These are phyloP conservation scores for Leptodactylus fuscus DNA, from an alignment of 2,113 vertebrate genomes.

Conservation along the genomic window DNA sequence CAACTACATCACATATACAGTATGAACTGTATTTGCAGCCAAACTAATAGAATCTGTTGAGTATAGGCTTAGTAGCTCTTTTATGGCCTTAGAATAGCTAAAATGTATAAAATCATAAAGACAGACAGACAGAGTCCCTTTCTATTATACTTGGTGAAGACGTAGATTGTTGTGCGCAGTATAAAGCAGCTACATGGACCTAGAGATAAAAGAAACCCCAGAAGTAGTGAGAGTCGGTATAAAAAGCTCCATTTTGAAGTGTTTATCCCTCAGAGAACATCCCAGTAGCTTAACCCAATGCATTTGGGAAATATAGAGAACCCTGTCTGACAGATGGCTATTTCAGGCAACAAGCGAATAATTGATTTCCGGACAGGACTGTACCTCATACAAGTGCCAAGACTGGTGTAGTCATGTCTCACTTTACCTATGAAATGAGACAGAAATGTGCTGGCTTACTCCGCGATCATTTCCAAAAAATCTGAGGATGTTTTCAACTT, in stretches of 20 bases:
- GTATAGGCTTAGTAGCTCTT: no score
- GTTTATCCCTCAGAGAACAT: not conserved
- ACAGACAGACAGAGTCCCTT: no score
- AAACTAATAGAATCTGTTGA: no score
- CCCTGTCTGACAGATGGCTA: conserved; percentile 53
- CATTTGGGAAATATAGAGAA: conserved; percentile 31
- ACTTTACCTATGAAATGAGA: conserved; percentile 57
- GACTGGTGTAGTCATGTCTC: conserved; percentile 60
- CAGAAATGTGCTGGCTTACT: conserved; percentile 45
- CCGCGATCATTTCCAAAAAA: conserved; percentile 44
- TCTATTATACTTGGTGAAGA: no score
- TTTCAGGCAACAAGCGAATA: conserved; percentile 59
- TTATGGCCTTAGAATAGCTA: no score
- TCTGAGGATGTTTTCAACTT: conserved; percentile 53
- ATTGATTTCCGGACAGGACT: conserved; percentile 52
- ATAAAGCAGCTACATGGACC: not conserved
- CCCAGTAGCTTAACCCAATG: conserved; percentile 19
- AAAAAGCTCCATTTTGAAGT: not conserved
- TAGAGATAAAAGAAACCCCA: not conserved
- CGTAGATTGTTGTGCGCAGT: not conserved
- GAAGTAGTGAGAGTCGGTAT: not conserved
- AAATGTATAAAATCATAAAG: no score
- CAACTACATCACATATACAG: no score
- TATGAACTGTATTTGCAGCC: no score
- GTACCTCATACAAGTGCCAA: conserved; percentile 38